These are phyloP conservation scores for Drosophila macrospina DNA, from an alignment of 2,888 invertebrate genomes.

Conservation along the genomic window DNA sequence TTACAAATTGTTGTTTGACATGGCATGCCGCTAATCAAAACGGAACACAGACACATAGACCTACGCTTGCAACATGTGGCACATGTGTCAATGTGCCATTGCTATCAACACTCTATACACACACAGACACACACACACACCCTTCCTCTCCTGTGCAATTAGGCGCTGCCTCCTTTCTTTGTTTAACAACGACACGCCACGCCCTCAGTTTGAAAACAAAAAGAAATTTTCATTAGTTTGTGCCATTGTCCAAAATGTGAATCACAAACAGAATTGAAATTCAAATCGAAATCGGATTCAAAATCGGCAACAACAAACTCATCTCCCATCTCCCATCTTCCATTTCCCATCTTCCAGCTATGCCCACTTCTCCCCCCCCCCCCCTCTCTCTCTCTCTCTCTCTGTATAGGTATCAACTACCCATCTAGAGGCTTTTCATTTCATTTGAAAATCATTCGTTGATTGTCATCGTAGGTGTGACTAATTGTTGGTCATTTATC, in stretches of 20 bases:
- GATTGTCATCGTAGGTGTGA: constrained; percentile 81
- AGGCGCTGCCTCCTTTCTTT: constrained; percentile 31
- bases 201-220: constrained; percentile 27
- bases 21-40: constrained; percentile 82
- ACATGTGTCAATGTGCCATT: constrained; percentile 47
- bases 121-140: constrained; percentile 2
- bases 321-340: neutral
- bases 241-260: constrained; percentile 62
- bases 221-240: constrained; percentile 68
- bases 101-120: constrained; percentile 39
- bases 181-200: constrained; percentile 19
- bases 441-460: constrained; percentile 72
- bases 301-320: constrained; percentile 1
- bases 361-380: too few relatives aligned
- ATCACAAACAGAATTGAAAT: constrained; percentile 30
- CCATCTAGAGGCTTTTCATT: constrained; percentile 27
- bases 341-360: neutral
- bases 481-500: constrained; percentile 81
- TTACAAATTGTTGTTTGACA: constrained; percentile 82
- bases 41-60: constrained; percentile 51
- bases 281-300: constrained; percentile 23
- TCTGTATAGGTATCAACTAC: neutral
- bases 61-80: constrained; percentile 21
- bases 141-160: constrained; percentile 44
- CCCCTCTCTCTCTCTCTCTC: too few relatives aligned